These are phyloP conservation scores for Aselliscus stoliczkanus DNA, from an alignment of 2,797 vertebrate genomes.

Conservation along the genomic window DNA sequence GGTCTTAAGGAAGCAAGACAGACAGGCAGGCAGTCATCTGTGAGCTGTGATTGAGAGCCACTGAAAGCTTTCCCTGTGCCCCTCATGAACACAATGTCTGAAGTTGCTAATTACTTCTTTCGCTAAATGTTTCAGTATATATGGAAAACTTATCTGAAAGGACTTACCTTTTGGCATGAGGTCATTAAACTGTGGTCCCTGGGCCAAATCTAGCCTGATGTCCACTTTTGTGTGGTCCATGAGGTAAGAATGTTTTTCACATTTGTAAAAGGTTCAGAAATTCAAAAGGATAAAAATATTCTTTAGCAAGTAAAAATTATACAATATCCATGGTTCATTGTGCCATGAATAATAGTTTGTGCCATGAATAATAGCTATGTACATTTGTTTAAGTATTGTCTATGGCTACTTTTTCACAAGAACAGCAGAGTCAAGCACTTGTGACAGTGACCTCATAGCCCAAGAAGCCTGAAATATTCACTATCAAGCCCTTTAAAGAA, in stretches of 20 bases:
- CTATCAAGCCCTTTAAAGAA: background rate
- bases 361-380: background rate
- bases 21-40: background rate
- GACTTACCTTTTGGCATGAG: background rate
- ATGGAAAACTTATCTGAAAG: background rate
- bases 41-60: background rate
- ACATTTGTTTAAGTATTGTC: background rate
- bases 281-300: background rate
- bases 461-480: background rate
- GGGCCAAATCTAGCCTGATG: background rate
- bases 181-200: background rate
- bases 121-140: background rate
- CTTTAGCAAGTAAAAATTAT: background rate
- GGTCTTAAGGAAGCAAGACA: background rate
- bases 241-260: background rate
- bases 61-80: background rate
- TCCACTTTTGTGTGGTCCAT: background rate
- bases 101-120: background rate
- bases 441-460: background rate
- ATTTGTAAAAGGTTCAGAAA: background rate
- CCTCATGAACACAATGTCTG: background rate
- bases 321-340: background rate
- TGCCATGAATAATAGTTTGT: background rate
- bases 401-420: background rate
- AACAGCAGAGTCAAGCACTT: background rate